Evolutionary conservation across 2,888 invertebrate genomes (phyloP), one percentile per base, ranked within the genome.

Genomic region (Aleiodes leptofemur): DNA sequence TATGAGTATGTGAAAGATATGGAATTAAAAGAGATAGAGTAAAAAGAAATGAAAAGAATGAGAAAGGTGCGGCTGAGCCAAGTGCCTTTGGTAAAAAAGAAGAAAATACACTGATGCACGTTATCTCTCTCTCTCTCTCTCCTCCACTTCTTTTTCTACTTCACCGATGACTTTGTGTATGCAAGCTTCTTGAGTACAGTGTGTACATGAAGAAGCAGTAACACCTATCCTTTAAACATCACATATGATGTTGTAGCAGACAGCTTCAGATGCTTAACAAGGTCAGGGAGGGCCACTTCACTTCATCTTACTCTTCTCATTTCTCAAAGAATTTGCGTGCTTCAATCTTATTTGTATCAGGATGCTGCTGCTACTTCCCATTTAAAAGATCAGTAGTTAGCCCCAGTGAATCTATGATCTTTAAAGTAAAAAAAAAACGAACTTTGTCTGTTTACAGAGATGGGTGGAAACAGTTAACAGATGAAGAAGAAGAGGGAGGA

Each of bases 121-220:
- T 14, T 61, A 43, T 38, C 43, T 69, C n/a, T 57, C 43, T 43
- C 55, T 55, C 23, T 55, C 69, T 69, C n/a, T 55, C 69, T 69
- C n/a, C 55, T 34, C 4, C 61, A 38, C 0, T 50, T 48, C 16
- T 55, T 53, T 23, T 38, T 55, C 69, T 53, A 29, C 34, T 51
- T 34, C 51, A 55, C 53, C 69, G 38, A 34, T 57, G 70, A 43
- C 57, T 70, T 48, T 56, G 57, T 57, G 29, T 50, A 23, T 23
- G 57, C 48, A 56, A 70, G 48, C 56, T 70, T 56, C 56, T 50
- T 14, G 57, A 56, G 56, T 57, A 43, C 23, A 1, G 23, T 6
- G 48, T 50, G 70, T 57, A 71, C 57, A 71, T 71, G 59, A 43
- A 59, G 31, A 71, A 57, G 31, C 13, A 14, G 50, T 29, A 71